Conservation (phyloP, 1,140 invertebrate genomes). For the Drosophila nasuta region DNA sequence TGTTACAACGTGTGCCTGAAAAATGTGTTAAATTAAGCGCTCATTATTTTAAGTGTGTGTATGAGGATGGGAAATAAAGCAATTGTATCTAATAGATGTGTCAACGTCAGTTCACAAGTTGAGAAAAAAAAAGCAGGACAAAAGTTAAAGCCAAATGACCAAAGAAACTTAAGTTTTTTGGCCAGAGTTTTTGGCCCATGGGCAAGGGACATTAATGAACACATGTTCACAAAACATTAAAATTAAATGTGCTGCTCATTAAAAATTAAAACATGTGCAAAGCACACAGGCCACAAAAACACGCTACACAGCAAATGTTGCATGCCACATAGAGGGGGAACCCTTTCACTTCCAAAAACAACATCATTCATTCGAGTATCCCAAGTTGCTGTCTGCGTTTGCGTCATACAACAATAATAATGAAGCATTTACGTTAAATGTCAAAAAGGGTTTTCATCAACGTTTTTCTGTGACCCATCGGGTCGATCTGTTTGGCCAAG, state of each 20-base stretch:
- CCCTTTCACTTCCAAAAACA: not conserved
- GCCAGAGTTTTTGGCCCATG: not conserved
- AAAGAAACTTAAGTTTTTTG: constrained; percentile 19
- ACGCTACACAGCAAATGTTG: constrained; percentile 56
- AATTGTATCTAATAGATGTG: constrained; percentile 59
- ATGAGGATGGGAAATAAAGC: constrained; percentile 13
- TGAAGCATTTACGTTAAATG: constrained; percentile 81
- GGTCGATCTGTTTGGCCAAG: constrained; percentile 31
- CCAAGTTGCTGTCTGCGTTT: constrained; percentile 25
- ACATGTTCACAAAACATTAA: constrained; percentile 77
- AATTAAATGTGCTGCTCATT: constrained; percentile 80
- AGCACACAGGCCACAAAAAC: constrained; percentile 35
- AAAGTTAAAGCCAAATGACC: constrained; percentile 20
- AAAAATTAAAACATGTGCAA: constrained; percentile 72
- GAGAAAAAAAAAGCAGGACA: too few relatives aligned
- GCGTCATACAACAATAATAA: constrained; percentile 78
- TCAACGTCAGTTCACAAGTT: constrained; percentile 35
- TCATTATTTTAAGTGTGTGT: constrained; percentile 79
- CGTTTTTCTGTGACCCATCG: constrained; percentile 9
- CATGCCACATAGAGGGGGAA: constrained; percentile 42
- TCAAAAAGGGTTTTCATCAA: constrained; percentile 63
- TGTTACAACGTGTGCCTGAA: constrained; percentile 38
- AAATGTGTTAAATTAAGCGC: constrained; percentile 80
- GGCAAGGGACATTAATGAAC: constrained; percentile 71
- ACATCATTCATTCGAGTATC: not conserved